These are phyloP conservation scores for Acanthoscelides obtectus DNA, from an alignment of 2,888 invertebrate genomes.

Conservation along the genomic window DNA sequence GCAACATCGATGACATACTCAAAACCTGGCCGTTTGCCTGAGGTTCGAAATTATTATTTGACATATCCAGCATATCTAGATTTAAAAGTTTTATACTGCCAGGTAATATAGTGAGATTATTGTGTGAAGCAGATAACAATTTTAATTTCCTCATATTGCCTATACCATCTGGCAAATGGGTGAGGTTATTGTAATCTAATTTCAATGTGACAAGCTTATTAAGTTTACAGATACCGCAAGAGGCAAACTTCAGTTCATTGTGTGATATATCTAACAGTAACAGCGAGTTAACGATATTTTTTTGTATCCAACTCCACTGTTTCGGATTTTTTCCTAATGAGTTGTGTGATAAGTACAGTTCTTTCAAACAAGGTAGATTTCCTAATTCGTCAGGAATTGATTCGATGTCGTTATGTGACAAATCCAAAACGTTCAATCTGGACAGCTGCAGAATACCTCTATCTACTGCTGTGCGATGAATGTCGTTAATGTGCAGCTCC, in stretches of 20 bases:
- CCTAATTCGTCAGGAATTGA: slow-evolving; percentile 67
- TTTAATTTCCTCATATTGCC: slow-evolving; percentile 56
- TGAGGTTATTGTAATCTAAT: slow-evolving; percentile 58
- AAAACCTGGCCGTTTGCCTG: slow-evolving; percentile 15
- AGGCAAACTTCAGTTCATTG: slow-evolving; percentile 57
- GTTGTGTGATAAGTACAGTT: slow-evolving; percentile 63
- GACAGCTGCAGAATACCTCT: slow-evolving; percentile 64
- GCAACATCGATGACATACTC: slow-evolving; percentile 37
- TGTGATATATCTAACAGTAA: slow-evolving; percentile 60
- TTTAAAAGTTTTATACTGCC: slow-evolving; percentile 55
- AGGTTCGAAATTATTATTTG: slow-evolving; percentile 52
- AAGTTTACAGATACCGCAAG: slow-evolving; percentile 60
- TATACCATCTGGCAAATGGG: slow-evolving; percentile 59
- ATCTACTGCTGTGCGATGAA: slow-evolving; percentile 62
- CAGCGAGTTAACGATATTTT: slow-evolving; percentile 51
- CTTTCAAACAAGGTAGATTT: slow-evolving; percentile 56
- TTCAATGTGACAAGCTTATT: slow-evolving; percentile 59
- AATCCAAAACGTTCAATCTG: slow-evolving; percentile 61
- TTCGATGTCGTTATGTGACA: slow-evolving; percentile 67
- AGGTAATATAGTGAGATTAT: slow-evolving; percentile 54
- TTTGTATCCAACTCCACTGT: slow-evolving; percentile 67
- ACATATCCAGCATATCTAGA: slow-evolving; percentile 55
- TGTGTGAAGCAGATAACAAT: slow-evolving; percentile 54
- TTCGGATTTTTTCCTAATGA: slow-evolving; percentile 52
- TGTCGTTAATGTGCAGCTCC: slow-evolving; percentile 56